Evolutionary conservation across 1,140 invertebrate genomes (phyloP).

Genomic region (Caenorhabditis tropicalis): DNA sequence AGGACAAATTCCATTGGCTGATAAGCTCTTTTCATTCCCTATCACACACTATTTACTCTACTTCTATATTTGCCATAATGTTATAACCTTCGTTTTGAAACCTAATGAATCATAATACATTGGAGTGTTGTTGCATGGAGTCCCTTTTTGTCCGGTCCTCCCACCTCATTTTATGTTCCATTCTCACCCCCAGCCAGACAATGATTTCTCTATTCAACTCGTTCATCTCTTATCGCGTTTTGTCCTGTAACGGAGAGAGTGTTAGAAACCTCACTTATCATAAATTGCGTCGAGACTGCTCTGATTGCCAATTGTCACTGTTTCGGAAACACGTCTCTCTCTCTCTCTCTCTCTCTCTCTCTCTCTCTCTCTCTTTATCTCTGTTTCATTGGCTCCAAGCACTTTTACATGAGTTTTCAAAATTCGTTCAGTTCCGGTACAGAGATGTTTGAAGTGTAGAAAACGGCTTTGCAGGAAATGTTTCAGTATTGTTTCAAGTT

Average conservation of each 20-base stretch:
- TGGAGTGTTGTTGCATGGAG: constrained; percentile 16
- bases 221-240: constrained; percentile 21
- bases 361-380: no score
- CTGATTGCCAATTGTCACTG: constrained; percentile 25
- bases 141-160: constrained; percentile 11
- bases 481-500: no score
- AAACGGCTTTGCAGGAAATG: no score
- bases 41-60: constrained; percentile 35
- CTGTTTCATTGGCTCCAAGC: background rate
- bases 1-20: constrained; percentile 14
- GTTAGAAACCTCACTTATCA: constrained; percentile 27
- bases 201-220: background rate
- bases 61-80: constrained; percentile 29
- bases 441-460: background rate
- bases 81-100: constrained; percentile 39
- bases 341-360: no score
- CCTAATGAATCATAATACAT: constrained; percentile 42
- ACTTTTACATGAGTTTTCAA: background rate
- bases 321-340: background rate
- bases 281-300: constrained; percentile 19
- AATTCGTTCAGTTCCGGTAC: constrained; percentile 1
- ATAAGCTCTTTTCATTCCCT: background rate
- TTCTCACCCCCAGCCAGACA: background rate
- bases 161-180: background rate
- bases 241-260: background rate